phyloP scores from a whole-genome alignment of 2,113 vertebrate genomes.

The Coracopsis vasa region DNA sequence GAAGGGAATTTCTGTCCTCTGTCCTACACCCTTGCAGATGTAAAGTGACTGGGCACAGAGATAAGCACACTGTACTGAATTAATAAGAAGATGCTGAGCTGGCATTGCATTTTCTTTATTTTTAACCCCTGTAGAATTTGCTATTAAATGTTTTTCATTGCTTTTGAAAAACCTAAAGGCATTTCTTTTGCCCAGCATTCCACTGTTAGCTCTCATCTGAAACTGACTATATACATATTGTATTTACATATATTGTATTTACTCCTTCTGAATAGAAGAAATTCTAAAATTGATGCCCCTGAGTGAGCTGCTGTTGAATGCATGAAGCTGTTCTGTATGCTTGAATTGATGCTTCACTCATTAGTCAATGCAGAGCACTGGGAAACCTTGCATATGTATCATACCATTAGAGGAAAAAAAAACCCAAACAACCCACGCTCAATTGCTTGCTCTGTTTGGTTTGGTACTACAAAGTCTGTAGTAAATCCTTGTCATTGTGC shows the following conservation, averaged over 20 bases:
- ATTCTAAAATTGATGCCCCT: neutral
- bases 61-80: neutral
- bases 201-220: neutral
- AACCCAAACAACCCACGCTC: neutral
- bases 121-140: neutral
- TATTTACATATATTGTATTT: neutral
- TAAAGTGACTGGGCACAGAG: neutral
- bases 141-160: neutral
- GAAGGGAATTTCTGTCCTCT: neutral
- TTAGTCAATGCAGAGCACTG: neutral
- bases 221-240: fast-evolving
- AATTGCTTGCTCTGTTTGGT: neutral
- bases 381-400: neutral
- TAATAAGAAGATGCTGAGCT: neutral
- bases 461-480: neutral
- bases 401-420: neutral
- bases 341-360: neutral
- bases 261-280: neutral
- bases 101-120: neutral
- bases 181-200: neutral
- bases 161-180: neutral
- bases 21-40: neutral
- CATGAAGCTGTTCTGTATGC: neutral
- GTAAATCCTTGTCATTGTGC: neutral
- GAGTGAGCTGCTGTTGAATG: neutral